Base-by-base conservation (phyloP, 2,113 vertebrate species). In the Pomatorhinus ruficollis region DNA sequence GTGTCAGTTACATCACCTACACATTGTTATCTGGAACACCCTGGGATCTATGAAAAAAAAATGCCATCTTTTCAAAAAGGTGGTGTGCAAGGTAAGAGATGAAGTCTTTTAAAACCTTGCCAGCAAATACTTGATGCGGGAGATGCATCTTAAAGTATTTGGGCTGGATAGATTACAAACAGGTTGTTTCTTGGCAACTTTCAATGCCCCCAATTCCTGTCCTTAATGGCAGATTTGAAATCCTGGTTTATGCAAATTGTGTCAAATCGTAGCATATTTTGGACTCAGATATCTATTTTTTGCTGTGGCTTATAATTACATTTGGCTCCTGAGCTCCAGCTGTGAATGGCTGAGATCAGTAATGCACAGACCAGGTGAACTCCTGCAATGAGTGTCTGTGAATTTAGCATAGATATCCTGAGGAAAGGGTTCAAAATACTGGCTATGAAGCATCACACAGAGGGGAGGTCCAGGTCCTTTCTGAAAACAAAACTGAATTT, bases 221-320 rank as follows among this genome's bases (percentile, higher is more conserved):
- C 93, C 95, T 96, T 93, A 96, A 87, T 60, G 93, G 33, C 66
- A 88, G 82, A 83, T 92, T 90, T 87, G 39, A 96, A 96, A 96
- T 92, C 85, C 92, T 86, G 86, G 64, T 90, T 94, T 86, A 89
- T 94, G 86, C 83, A 83, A 93, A 94, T 92, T 78, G 88, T 96
- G 92, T 92, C 93, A 96, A 95, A 93, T 90, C 68, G 23, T 28
- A 95, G 85, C 18, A 16, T 93, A 95, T 86, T 95, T 96, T 93
- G 95, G 83, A 92, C 80, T 94, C 3, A 0, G 44, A 52, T 77
- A 77, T 5, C 90, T 96, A 90, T 93, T 96, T 96, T 97, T 90
- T 92, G 82, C 92, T 60, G 44, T 85, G 50, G 50, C 54, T 93
- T 65, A 53, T 94, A 91, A 93, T 92, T 94, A 86, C 88, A 57